Conservation (phyloP, 2,888 invertebrate genomes). For the Autographa gamma region DNA sequence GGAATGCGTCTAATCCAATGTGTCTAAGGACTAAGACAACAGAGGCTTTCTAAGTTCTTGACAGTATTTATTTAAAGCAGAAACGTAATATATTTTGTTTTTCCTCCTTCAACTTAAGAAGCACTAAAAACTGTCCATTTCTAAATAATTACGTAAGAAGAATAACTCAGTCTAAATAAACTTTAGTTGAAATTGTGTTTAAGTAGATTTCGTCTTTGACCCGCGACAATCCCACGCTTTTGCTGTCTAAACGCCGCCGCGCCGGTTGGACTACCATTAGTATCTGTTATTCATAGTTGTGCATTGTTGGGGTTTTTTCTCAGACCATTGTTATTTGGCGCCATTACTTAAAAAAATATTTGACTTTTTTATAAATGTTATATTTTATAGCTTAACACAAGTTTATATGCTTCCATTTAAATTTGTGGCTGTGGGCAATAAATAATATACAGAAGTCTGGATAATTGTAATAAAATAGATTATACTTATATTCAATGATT, state of each 20-base stretch:
- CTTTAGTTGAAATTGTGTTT: slow-evolving; percentile 39
- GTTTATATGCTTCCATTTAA: too few relatives aligned
- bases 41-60: background rate
- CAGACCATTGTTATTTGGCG: slow-evolving; percentile 60
- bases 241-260: slow-evolving; percentile 60
- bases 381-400: too few relatives aligned
- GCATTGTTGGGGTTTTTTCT: slow-evolving; percentile 62
- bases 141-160: background rate
- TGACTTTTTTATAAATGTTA: too few relatives aligned
- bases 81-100: background rate
- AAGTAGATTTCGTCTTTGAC: slow-evolving; percentile 67
- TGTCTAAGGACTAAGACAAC: slow-evolving; percentile 13
- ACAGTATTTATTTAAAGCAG: background rate
- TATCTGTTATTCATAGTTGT: slow-evolving; percentile 59
- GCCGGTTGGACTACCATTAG: slow-evolving; percentile 59
- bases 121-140: slow-evolving; percentile 3
- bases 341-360: slow-evolving; percentile 45
- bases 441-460: background rate
- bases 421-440: background rate
- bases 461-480: background rate
- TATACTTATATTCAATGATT: background rate
- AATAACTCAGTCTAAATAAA: background rate
- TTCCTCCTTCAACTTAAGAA: background rate
- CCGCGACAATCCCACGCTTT: slow-evolving; percentile 76
- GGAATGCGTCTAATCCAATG: slow-evolving; percentile 33